Evolutionary conservation across 2,797 vertebrate genomes (phyloP).

Genomic region (Remorina albescens): DNA sequence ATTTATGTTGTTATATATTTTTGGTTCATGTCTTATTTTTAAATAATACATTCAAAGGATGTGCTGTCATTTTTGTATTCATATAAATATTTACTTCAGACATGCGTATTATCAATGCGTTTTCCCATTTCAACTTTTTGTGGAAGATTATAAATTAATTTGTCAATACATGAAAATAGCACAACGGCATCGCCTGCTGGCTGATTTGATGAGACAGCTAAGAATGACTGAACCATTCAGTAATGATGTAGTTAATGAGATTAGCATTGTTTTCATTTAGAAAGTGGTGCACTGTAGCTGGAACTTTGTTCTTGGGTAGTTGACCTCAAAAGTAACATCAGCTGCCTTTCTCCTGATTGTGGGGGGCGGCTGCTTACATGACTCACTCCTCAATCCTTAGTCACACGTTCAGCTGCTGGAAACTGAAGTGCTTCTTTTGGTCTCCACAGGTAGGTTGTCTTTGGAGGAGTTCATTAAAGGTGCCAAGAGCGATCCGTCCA

Average conservation of each 20-base stretch:
- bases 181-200: constrained; percentile 49
- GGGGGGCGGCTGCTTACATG: not conserved
- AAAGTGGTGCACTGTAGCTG: not conserved
- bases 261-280: too few species aligned
- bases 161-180: not conserved
- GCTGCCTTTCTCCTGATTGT: not conserved
- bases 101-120: not conserved
- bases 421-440: not conserved
- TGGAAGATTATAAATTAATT: not conserved
- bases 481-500: constrained; percentile 98
- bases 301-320: not conserved
- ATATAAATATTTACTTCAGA: not conserved
- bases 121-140: not conserved
- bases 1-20: not conserved
- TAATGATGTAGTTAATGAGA: too few species aligned
- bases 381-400: not conserved
- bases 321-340: not conserved
- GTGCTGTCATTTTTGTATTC: not conserved
- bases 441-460: constrained; percentile 91
- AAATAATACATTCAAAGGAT: too few species aligned
- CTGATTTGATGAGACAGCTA: not conserved
- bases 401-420: constrained; percentile 1
- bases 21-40: not conserved
- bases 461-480: constrained; percentile 99
- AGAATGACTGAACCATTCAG: not conserved